phyloP scores from a whole-genome alignment of 2,113 vertebrate species.

The Hirundichthys speculiger region DNA sequence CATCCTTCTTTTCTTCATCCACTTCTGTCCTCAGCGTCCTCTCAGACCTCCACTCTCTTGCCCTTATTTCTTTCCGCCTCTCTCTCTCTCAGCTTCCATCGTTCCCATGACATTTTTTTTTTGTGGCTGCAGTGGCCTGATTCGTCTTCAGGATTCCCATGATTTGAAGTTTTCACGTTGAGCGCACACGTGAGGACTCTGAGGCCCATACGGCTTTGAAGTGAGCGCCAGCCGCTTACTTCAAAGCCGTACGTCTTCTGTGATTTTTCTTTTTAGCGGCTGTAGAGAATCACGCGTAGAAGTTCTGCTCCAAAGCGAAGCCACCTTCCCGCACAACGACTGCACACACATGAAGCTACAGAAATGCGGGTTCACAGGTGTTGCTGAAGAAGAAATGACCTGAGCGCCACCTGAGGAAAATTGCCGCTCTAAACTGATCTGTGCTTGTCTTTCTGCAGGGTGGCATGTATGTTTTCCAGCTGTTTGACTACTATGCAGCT shows the following conservation, averaged over 20 bases:
- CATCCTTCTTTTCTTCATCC: slow-evolving; percentile 12
- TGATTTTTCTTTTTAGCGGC: no score
- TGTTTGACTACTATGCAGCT: slow-evolving; percentile 99
- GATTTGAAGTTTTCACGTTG: slow-evolving; percentile 34
- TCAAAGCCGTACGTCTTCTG: no score
- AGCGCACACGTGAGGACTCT: not conserved
- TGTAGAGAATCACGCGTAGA: no score
- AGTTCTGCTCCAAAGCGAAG: no score
- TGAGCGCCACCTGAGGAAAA: no score
- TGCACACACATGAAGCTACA: no score
- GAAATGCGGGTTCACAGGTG: no score
- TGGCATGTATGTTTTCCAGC: slow-evolving; percentile 99
- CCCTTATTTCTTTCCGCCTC: not conserved
- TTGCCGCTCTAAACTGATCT: no score
- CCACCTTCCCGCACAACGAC: no score
- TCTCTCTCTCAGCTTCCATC: not conserved
- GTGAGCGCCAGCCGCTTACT: no score
- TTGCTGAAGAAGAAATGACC: no score
- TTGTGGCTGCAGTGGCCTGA: slow-evolving; percentile 63
- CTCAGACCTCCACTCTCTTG: not conserved
- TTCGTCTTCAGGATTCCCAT: slow-evolving; percentile 64
- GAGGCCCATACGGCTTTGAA: not conserved
- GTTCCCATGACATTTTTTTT: slow-evolving; percentile 63
- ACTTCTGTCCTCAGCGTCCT: not conserved
- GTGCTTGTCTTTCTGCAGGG: slow-evolving; percentile 83